Evolutionary conservation across 1,140 invertebrate genomes (phyloP), one percentile per base, ranked within the genome.

Genomic region (Apis laboriosa): DNA sequence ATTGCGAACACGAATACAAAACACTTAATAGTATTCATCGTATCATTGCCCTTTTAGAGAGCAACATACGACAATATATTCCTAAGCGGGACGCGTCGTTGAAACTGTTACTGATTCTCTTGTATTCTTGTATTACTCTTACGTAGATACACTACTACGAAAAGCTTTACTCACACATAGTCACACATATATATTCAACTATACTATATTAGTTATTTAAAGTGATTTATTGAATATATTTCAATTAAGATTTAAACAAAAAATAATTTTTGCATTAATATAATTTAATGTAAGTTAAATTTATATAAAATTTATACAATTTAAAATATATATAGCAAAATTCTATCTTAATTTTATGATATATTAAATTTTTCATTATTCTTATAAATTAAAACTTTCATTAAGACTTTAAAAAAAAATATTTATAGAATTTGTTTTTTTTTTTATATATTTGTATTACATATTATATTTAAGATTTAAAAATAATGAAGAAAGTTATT

Each of bases 1-100:
- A 92, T 17, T 77, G 84, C 85, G 28, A 92, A 84, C 3, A 88
- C 73, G 56, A 92, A 77, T 73, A 87, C 88, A 70, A 89, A 76
- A 86, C 79, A 90, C 73, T 63, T 84, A 61, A 88, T 79, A 84
- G 82, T 84, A 84, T 78, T 92, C 92, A 93, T 93, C 79, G 85
- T 92, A 87, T 76, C 92, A 92, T 91, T 87, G 89, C 90, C 86
- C 80, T 88, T 84, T 85, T 67, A 34, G 66, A 77, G 75, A 77
- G 75, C 71, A 84, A 68, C 60, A 60, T 72, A 56, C 49, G 53
- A 71, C 24, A 58, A 70, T 1, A 34, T 63, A 58, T n/a, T 75
- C 34, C 24, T 15, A n/a, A 71, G 11, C 51, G n/a, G 21, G 51
- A 82, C 67, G 83, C 83, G 72, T 60, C 60, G 56, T 77, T 34